These are phyloP conservation scores for Tapirus terrestris DNA, from an alignment of 2,113 vertebrate genomes.

Conservation along the genomic window DNA sequence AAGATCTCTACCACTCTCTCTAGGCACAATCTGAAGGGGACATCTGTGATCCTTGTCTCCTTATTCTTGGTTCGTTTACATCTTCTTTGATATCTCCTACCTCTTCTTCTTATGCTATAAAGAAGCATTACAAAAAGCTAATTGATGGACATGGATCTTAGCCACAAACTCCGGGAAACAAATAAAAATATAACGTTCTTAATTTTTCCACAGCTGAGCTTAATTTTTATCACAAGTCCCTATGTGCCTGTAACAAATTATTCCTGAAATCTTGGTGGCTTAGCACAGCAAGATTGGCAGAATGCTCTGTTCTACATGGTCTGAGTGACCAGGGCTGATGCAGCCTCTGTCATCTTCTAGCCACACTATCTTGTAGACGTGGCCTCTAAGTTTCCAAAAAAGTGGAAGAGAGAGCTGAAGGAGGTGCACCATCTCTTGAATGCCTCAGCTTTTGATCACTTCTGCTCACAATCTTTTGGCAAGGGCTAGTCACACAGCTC, in stretches of 20 bases:
- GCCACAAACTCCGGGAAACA: conserved; percentile 10
- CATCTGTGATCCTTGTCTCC: background rate
- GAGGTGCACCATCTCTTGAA: background rate
- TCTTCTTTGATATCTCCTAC: background rate
- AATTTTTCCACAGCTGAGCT: background rate
- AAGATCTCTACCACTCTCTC: background rate
- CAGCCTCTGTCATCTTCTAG: background rate
- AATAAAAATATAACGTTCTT: background rate
- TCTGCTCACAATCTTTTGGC: background rate
- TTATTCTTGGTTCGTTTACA: background rate
- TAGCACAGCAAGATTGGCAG: background rate
- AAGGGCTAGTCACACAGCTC: background rate
- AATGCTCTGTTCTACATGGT: background rate
- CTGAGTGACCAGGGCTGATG: background rate
- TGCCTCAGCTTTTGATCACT: background rate
- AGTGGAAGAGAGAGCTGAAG: background rate
- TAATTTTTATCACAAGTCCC: background rate
- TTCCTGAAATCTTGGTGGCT: background rate
- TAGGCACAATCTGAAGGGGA: background rate
- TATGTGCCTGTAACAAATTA: background rate
- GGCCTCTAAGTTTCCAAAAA: background rate
- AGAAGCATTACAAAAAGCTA: background rate
- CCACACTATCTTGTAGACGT: background rate
- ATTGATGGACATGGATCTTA: background rate
- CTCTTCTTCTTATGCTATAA: background rate